These are phyloP conservation scores for Glomeris marginata DNA, from an alignment of 2,888 invertebrate species.

Conservation along the genomic window DNA sequence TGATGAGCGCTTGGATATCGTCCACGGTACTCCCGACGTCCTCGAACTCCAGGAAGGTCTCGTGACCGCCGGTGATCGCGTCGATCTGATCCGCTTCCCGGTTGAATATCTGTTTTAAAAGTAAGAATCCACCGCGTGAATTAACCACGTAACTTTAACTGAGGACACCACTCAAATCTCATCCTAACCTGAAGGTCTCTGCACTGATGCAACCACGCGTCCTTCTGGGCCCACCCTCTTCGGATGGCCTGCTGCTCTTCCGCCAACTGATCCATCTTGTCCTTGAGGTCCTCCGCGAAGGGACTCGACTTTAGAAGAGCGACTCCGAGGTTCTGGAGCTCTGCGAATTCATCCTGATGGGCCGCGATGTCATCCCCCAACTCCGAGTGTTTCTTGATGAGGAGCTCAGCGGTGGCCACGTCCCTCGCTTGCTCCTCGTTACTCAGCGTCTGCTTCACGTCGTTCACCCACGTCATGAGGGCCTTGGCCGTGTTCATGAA, in stretches of 20 bases:
- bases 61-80: conserved; percentile 83
- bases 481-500: conserved; percentile 72
- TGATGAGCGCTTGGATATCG: conserved; percentile 79
- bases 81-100: conserved; percentile 95
- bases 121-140: not conserved
- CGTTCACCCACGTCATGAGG: conserved; percentile 60
- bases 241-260: conserved; percentile 60
- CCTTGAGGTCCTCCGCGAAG: conserved; percentile 54
- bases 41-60: conserved; percentile 77
- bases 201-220: conserved; percentile 70
- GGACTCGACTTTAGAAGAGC: conserved; percentile 43
- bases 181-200: conserved; percentile 59
- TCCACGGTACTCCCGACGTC: conserved; percentile 76
- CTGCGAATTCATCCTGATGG: conserved; percentile 56
- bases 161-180: too few species aligned
- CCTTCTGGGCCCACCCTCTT: conserved; percentile 70
- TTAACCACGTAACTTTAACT: not conserved
- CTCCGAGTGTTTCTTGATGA: conserved; percentile 81
- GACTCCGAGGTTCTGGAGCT: conserved; percentile 26
- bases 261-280: conserved; percentile 52
- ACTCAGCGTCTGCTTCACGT: conserved; percentile 60
- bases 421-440: conserved; percentile 67
- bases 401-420: conserved; percentile 79
- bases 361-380: conserved; percentile 77
- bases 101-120: conserved; percentile 49